Base-by-base conservation (phyloP, 2,888 invertebrate species). In the Monochamus alternatus region DNA sequence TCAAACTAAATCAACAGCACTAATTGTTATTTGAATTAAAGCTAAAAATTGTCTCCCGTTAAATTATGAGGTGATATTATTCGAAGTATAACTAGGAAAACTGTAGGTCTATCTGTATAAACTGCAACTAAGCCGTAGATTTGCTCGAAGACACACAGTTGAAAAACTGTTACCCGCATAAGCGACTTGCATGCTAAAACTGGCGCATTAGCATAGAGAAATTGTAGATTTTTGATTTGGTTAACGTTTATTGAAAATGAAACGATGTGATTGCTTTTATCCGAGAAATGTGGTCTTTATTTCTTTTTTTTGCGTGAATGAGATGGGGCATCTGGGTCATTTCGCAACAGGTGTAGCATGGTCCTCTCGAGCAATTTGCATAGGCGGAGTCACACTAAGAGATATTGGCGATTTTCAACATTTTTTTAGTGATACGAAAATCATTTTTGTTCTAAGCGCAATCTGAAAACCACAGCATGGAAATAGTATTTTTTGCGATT, bases 151-250 rank as follows among this genome's bases (percentile, higher is more conserved):
- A 80, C 76, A 66, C 69, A 52, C 69, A 47, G 31, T 32, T 44
- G 65, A 77, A 79, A 82, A 81, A 82, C 84, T 82, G 83, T 83
- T 83, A 73, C 63, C 68, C 75, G 81, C 81, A 81, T 80, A 78
- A 82, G 77, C 80, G 81, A 74, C 63, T 71, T 76, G 83, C 82
- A 84, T 84, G 81, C 78, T 81, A 84, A 84, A 74, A 31, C 47
- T 38, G n/a, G 5, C n/a, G 12, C n/a, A 52, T 66, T 52, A 66
- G 44, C 73, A 73, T 73, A 66, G 65, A 66, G 65, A 66, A 73
- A 59, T 75, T 67, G 51, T 67, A 60, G 47, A 38, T 74, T 60
- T 68, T 51, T 14, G 14, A 60, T 43, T 43, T 14, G 43, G 8
- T 47, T 30, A 12, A n/a, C 43, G 14, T 43, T 43, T 43, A 8